These are phyloP conservation scores for Virgularia gustaviana DNA, from an alignment of 92 coral and sea anemone species.

Conservation along the genomic window DNA sequence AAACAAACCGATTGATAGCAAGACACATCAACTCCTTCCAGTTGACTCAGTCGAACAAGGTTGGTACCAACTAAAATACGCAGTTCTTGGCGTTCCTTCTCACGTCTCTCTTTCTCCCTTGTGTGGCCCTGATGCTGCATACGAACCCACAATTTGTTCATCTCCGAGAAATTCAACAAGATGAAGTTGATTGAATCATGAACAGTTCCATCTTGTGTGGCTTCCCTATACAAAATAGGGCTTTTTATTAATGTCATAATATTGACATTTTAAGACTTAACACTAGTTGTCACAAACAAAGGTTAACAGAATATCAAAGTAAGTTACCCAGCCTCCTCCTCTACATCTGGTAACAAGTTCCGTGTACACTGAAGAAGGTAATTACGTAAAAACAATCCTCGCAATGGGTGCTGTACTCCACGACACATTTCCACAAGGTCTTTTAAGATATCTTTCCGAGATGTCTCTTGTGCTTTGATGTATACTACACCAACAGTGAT, in stretches of 20 bases:
- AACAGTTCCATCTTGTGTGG: constrained; percentile 69
- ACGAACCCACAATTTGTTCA: constrained; percentile 98
- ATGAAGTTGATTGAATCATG: constrained; percentile 86
- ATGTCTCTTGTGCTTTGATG: constrained; percentile 91
- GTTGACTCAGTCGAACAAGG: constrained; percentile 90
- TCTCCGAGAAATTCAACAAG: constrained; percentile 88
- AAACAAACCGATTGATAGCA: constrained; percentile 66
- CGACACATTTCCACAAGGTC: constrained; percentile 99
- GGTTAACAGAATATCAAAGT: too few species aligned
- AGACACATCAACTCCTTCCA: constrained; percentile 83
- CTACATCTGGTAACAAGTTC: constrained; percentile 83
- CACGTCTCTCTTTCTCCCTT: constrained; percentile 78
- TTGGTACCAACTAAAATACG: constrained; percentile 94
- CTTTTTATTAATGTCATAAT: too few species aligned
- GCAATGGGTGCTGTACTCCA: constrained; percentile 92
- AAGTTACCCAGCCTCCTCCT: constrained; percentile 60
- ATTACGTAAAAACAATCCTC: constrained; percentile 91
- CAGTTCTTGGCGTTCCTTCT: constrained; percentile 87
- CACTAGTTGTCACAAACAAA: too few species aligned
- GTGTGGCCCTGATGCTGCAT: constrained; percentile 99
- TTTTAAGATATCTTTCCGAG: constrained; percentile 84
- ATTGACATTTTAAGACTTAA: too few species aligned
- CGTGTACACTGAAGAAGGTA: constrained; percentile 88
- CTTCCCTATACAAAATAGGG: constrained; percentile 55
- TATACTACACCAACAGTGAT: constrained; percentile 96